Evolutionary conservation across 2,797 vertebrate genomes (phyloP).

Genomic region (Natrix natrix): DNA sequence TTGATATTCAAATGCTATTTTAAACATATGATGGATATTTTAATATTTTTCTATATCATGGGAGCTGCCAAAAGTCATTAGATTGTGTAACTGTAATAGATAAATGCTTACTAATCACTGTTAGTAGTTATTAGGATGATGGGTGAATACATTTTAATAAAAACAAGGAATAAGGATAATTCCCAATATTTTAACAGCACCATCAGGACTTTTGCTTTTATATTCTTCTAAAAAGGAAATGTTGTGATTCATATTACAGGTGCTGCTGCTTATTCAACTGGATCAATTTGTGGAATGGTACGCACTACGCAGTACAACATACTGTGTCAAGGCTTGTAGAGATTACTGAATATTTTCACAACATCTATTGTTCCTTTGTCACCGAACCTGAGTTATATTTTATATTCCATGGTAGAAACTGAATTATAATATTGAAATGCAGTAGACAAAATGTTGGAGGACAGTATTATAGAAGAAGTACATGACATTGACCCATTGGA

Average conservation of each 20-base stretch:
- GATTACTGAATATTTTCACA: not conserved
- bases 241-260: not conserved
- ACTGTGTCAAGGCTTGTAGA: not conserved
- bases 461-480: not conserved
- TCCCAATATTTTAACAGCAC: not conserved
- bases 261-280: not conserved
- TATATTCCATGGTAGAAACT: not conserved
- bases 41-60: not conserved
- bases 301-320: rapidly evolving
- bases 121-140: not conserved
- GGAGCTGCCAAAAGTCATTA: not conserved
- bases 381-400: not conserved
- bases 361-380: not conserved
- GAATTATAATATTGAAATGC: not conserved
- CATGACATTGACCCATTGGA: not conserved
- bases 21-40: not conserved
- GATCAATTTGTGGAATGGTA: not conserved
- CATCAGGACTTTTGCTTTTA: not conserved
- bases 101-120: not conserved
- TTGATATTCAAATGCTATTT: not conserved
- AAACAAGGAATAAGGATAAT: not conserved
- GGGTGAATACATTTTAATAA: not conserved
- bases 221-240: not conserved
- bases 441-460: not conserved
- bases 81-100: not conserved